Percentiles rank a stretch among this genome's conserved stretches.
Conservation (phyloP, 2,113 vertebrate genomes). For the Dicaeum eximium region DNA sequence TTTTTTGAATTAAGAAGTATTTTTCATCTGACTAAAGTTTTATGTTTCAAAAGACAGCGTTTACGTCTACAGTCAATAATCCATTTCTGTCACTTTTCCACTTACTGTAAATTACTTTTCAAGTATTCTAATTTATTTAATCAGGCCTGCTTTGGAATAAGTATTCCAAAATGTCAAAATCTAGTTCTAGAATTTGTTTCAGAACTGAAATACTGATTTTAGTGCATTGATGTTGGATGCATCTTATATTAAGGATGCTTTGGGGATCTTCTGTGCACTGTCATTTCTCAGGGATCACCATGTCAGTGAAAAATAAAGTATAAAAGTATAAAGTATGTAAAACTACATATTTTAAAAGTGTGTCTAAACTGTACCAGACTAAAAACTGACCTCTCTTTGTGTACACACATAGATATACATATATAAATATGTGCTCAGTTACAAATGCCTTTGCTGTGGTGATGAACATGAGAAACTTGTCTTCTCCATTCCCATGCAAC, state of each 20-base stretch:
- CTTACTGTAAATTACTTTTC: neutral
- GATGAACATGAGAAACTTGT: neutral
- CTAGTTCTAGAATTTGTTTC: neutral
- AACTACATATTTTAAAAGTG: neutral
- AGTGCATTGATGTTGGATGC: neutral
- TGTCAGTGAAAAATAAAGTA: neutral
- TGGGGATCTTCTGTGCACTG: neutral
- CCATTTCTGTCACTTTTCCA: neutral
- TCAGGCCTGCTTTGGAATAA: neutral
- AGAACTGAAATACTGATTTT: neutral
- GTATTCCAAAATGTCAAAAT: neutral
- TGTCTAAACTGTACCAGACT: neutral
- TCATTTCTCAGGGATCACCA: neutral
- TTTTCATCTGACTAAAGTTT: neutral
- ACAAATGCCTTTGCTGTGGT: neutral
- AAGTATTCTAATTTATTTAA: neutral
- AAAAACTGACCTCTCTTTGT: neutral
- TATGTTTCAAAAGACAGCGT: neutral
- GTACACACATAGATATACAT: rapidly evolving
- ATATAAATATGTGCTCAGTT: neutral
- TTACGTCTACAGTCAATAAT: neutral
- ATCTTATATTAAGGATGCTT: neutral
- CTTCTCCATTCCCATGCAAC: neutral
- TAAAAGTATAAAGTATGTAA: neutral
- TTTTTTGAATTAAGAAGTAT: neutral